These are phyloP conservation scores for Hyposoter dolosus DNA, from an alignment of 2,888 invertebrate genomes.

Conservation along the genomic window DNA sequence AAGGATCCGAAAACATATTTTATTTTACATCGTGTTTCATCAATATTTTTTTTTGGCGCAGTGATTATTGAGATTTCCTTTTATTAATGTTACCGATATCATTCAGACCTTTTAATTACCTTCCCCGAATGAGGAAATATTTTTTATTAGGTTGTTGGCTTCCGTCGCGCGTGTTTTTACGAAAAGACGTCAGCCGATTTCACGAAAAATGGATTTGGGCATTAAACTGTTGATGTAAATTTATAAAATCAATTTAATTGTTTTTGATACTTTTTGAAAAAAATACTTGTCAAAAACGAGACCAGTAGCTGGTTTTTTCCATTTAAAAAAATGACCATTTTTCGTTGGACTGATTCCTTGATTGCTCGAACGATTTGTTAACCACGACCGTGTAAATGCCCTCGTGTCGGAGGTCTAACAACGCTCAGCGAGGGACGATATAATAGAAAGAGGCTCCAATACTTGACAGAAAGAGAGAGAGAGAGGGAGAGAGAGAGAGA, in stretches of 20 bases:
- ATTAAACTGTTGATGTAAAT: neutral
- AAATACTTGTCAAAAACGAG: neutral
- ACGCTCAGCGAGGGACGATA: slow-evolving; percentile 30
- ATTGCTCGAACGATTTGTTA: slow-evolving; percentile 41
- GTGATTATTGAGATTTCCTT: neutral
- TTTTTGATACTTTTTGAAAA: neutral
- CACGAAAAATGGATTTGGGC: neutral
- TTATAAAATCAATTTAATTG: neutral
- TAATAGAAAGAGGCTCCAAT: slow-evolving; percentile 13
- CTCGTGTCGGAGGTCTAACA: slow-evolving; percentile 64
- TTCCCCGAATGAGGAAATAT: neutral
- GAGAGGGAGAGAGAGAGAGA: slow-evolving; percentile 25
- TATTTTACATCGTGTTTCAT: neutral
- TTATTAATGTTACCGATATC: neutral
- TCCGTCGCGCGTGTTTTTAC: neutral
- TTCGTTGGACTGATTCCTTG: slow-evolving; percentile 36
- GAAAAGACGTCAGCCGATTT: neutral
- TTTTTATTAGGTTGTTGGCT: neutral
- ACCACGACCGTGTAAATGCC: slow-evolving; percentile 61
- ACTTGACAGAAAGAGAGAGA: slow-evolving; percentile 24
- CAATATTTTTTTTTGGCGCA: neutral
- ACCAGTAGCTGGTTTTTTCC: neutral
- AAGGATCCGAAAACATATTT: neutral
- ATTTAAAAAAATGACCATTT: neutral
- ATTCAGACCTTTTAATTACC: neutral